Conservation (phyloP, 2,888 invertebrate genomes). For the Dendrolimus houi region DNA sequence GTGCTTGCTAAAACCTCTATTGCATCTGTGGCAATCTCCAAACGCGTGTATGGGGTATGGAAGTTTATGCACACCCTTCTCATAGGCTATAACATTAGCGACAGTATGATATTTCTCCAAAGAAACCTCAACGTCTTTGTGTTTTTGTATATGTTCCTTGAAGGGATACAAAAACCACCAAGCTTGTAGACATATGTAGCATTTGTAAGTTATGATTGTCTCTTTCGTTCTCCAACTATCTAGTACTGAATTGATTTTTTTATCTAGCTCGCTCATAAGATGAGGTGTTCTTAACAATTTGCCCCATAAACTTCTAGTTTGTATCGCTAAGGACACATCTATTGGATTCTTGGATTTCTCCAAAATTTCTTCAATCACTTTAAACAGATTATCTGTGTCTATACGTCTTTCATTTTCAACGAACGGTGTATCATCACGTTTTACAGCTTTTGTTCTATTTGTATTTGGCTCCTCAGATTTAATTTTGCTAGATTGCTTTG, state of each 20-base stretch:
- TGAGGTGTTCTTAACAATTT: background rate
- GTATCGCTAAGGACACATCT: constrained; percentile 21
- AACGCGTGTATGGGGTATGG: constrained; percentile 11
- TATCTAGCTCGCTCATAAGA: constrained; percentile 2
- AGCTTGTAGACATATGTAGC: constrained; percentile 30
- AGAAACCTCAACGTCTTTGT: constrained; percentile 2
- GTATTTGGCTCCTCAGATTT: no score
- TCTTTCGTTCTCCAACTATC: constrained; percentile 20
- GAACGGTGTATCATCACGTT: no score
- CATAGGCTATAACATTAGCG: constrained; percentile 21
- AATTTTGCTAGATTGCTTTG: no score
- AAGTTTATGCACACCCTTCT: fast-evolving
- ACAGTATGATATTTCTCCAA: constrained; percentile 17
- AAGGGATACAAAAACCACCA: constrained; percentile 42
- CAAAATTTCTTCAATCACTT: constrained; percentile 10
- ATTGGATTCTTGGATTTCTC: constrained; percentile 10
- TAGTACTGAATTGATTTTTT: constrained; percentile 16
- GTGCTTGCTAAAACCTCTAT: constrained; percentile 5
- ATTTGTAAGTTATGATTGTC: constrained; percentile 36
- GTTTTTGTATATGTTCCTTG: constrained; percentile 22
- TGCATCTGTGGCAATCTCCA: constrained; percentile 31
- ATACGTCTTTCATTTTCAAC: no score
- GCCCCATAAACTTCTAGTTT: constrained; percentile 23
- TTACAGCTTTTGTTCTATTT: no score
- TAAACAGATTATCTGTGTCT: constrained; percentile 5